Base-by-base conservation (phyloP, 2,797 vertebrate genomes). In the Euphonia xanthogaster region DNA sequence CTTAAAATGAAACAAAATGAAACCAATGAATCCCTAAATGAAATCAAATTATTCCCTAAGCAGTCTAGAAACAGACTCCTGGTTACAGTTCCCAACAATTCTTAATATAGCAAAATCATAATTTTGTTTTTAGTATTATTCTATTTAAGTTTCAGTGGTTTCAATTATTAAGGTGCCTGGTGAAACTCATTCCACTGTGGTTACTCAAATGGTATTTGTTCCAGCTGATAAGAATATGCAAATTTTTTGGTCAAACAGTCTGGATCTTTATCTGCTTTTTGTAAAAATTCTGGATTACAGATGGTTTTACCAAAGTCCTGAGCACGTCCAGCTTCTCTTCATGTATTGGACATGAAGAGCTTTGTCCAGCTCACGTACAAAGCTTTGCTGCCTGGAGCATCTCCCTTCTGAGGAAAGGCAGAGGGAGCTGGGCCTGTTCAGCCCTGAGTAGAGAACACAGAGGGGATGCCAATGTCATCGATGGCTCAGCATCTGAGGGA, bases 311-410 rank as follows among this genome's bases (percentile, higher is more conserved):
- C 47, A 42, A 75, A 72, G 4, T 40, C 55, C 74, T 16, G 4
- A 82, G 37, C 39, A 30, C 0, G 8, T 23, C 70, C 8, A 66
- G 74, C 57, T 86, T 72, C 71, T 84, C 37, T 37, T 54, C 44
- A 63, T 0, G 0, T 10, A 30, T 6, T 50, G 39, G 1, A n/a
- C 21, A n/a, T 3, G 9, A n/a, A 22, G 31, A n/a, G 4, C 6
- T 54, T 23, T 23, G 31, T 20, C 10, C 18, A 40, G 40, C 40
- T 18, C 17, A 40, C 4, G 17, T n/a, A 4, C 9, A 75, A n/a
- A n/a, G 1, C 22, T 35, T 50, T 35, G 42, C 30, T 54, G 2
- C 12, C 22, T 72, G 33, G 31, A 77, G 30, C 39, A 15, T 35
- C 39, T 53, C 22, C 27, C 66, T 42, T 35, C 4, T 0, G 0